phyloP scores from a whole-genome alignment of 2,113 vertebrate species.

The Galeopterus variegatus region DNA sequence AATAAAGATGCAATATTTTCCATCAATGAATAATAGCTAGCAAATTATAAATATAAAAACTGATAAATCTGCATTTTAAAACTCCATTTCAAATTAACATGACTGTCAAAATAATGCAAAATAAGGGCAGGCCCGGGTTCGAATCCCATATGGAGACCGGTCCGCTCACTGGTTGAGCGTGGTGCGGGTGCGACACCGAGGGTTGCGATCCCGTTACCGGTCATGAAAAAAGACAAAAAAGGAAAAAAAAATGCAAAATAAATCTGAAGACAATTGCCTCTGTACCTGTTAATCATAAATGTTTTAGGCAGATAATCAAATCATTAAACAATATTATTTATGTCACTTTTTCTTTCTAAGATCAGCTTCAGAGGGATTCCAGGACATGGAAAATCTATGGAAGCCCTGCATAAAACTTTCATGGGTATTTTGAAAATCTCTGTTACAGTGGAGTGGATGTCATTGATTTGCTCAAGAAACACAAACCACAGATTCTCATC shows the following conservation, averaged over 20 bases:
- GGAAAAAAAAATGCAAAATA: background rate
- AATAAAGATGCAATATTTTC: background rate
- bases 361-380: conserved; percentile 93
- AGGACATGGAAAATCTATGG: conserved; percentile 89
- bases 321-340: conserved; percentile 86
- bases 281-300: background rate
- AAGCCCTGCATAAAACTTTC: conserved; percentile 91
- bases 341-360: conserved; percentile 90
- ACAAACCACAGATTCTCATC: conserved; percentile 88
- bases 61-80: background rate
- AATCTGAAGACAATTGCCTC: background rate
- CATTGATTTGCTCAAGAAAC: conserved; percentile 90
- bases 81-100: background rate
- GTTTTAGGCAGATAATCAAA: conserved; percentile 63
- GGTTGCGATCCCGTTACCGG: too few species aligned
- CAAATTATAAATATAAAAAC: background rate
- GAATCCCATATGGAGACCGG: too few species aligned
- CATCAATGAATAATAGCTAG: background rate
- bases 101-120: background rate
- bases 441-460: conserved; percentile 92
- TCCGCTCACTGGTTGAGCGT: too few species aligned
- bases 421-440: conserved; percentile 95
- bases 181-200: too few species aligned
- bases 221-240: too few species aligned
- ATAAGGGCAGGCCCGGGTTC: too few species aligned